phyloP scores from a whole-genome alignment of 2,797 vertebrate species.

The Jordanella pulchra region DNA sequence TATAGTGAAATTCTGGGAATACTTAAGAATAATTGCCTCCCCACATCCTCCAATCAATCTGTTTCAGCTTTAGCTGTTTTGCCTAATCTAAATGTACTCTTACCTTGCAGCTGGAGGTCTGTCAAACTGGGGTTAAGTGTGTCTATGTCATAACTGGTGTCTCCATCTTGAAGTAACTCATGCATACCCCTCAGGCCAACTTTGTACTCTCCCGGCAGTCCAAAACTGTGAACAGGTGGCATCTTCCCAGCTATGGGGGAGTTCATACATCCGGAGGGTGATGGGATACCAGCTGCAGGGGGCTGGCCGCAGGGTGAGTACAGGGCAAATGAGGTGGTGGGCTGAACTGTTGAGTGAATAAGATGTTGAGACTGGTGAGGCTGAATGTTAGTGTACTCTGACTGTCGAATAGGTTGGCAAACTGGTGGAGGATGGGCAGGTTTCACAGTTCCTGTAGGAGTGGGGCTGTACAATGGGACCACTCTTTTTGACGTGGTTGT shows the following conservation, averaged over 20 bases:
- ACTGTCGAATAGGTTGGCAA: slow-evolving; percentile 43
- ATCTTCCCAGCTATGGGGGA: slow-evolving; percentile 83
- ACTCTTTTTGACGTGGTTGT: slow-evolving; percentile 33
- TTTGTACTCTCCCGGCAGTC: slow-evolving; percentile 77
- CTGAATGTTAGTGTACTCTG: slow-evolving; percentile 65
- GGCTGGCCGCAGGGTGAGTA: slow-evolving; percentile 78
- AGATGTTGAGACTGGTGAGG: slow-evolving; percentile 70
- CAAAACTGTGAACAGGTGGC: slow-evolving; percentile 74
- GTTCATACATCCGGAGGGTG: slow-evolving; percentile 77
- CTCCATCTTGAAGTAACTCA: slow-evolving; percentile 87
- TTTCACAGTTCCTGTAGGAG: slow-evolving; percentile 58
- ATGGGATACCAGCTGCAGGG: slow-evolving; percentile 60
- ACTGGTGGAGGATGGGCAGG: slow-evolving; percentile 62
- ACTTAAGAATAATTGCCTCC: background rate
- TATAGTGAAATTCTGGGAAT: background rate
- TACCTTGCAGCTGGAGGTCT: slow-evolving; percentile 95
- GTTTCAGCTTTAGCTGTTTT: background rate
- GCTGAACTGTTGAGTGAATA: slow-evolving; percentile 33
- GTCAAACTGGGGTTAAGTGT: slow-evolving; percentile 92
- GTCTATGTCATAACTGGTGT: slow-evolving; percentile 88
- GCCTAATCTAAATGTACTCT: background rate
- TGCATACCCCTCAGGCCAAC: slow-evolving; percentile 77
- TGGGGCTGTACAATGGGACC: slow-evolving; percentile 32
- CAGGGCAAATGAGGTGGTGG: slow-evolving; percentile 74
- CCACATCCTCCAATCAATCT: background rate